phyloP scores from a whole-genome alignment of 1,140 invertebrate genomes.

The Drosophila micromelanica region DNA sequence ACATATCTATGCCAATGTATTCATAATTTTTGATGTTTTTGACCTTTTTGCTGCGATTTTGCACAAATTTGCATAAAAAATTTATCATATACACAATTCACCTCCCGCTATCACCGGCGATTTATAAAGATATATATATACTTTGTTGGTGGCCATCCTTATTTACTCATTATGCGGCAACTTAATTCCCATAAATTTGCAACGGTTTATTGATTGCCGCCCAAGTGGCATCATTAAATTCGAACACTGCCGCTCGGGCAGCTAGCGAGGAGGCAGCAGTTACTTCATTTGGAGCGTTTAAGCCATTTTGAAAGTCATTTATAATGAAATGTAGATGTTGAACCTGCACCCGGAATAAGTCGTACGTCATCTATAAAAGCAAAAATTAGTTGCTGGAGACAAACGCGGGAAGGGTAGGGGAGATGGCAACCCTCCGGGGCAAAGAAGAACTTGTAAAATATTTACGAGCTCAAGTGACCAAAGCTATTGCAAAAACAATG shows the following conservation, averaged over 20 bases:
- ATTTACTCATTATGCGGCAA: constrained; percentile 49
- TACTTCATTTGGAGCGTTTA: constrained; percentile 58
- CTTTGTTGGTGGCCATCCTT: neutral
- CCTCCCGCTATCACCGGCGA: neutral
- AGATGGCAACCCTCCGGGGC: neutral
- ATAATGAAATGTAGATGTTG: constrained; percentile 79
- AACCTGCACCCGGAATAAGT: constrained; percentile 46
- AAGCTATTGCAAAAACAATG: constrained; percentile 51
- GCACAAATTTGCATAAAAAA: constrained; percentile 3
- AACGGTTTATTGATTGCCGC: constrained; percentile 50
- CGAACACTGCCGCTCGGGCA: neutral
- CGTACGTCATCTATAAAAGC: constrained; percentile 68
- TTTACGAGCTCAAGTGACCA: constrained; percentile 74
- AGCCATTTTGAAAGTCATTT: constrained; percentile 77
- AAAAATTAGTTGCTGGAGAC: constrained; percentile 63
- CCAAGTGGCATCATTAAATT: constrained; percentile 48
- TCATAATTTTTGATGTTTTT: neutral
- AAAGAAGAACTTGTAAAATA: constrained; percentile 72
- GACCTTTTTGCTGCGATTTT: neutral
- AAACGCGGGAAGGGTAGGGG: neutral
- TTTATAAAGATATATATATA: neutral
- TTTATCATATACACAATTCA: neutral
- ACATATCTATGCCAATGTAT: neutral
- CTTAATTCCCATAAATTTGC: constrained; percentile 50
- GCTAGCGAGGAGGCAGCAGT: constrained; percentile 7